A percentile compares a stretch with the other conserved stretches of the same genome.
phyloP scores from a whole-genome alignment of 2,888 invertebrate species.

The Thereva nobilitata region DNA sequence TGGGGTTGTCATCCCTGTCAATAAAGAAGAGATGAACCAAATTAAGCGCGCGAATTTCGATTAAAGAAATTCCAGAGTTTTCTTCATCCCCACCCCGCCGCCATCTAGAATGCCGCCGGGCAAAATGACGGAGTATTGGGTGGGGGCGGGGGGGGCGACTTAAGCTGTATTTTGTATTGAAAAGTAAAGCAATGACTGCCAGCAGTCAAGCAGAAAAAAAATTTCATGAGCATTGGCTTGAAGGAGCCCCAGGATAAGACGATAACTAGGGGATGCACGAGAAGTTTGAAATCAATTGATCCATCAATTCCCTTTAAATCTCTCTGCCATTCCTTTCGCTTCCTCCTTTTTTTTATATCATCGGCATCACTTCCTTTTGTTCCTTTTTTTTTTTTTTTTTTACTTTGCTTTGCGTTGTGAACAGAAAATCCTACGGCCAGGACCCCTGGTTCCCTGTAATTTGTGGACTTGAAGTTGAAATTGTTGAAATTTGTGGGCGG shows the following conservation, averaged over 20 bases:
- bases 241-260: slow-evolving; percentile 22
- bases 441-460: slow-evolving; percentile 36
- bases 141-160: slow-evolving; percentile 2
- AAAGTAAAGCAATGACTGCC: slow-evolving; percentile 24
- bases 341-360: slow-evolving; percentile 2
- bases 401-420: neutral
- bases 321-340: slow-evolving; percentile 3
- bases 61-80: slow-evolving; percentile 38
- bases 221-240: slow-evolving; percentile 30
- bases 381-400: neutral
- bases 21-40: slow-evolving; percentile 21
- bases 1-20: slow-evolving; percentile 26
- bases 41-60: slow-evolving; percentile 39
- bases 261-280: slow-evolving; percentile 12
- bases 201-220: slow-evolving; percentile 20
- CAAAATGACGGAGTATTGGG: too few species aligned
- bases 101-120: too few species aligned
- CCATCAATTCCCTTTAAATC: slow-evolving; percentile 34
- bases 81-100: neutral
- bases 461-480: slow-evolving; percentile 29
- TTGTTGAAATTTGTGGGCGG: slow-evolving; percentile 34
- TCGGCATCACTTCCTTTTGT: slow-evolving; percentile 2
- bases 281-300: slow-evolving; percentile 40
- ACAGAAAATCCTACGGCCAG: neutral
- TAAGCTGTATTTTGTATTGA: neutral